These are phyloP conservation scores for Melanotaenia maccullochi DNA, from an alignment of 2,797 vertebrate species.

Conservation along the genomic window DNA sequence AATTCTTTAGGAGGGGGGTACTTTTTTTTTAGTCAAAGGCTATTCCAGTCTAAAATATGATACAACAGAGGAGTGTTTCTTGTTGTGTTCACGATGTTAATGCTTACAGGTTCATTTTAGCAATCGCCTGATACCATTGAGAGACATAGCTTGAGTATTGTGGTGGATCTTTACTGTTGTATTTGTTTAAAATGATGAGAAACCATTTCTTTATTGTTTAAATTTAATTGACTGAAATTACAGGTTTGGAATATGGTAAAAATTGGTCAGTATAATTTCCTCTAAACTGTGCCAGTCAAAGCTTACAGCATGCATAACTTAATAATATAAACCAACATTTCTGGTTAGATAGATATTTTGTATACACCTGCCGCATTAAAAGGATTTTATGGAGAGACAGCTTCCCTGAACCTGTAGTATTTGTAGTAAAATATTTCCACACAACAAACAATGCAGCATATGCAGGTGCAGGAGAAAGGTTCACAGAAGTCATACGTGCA, in stretches of 20 bases:
- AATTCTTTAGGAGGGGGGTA: background rate
- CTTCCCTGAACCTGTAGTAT: slow-evolving; percentile 2
- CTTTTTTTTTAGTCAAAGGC: background rate
- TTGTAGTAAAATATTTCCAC: slow-evolving; percentile 17
- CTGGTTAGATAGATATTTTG: background rate
- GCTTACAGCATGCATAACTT: background rate
- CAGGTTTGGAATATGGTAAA: background rate
- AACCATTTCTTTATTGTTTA: background rate
- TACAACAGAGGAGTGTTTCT: slow-evolving; percentile 35
- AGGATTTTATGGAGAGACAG: background rate
- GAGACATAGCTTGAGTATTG: background rate
- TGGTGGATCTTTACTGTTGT: background rate
- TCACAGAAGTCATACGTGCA: background rate
- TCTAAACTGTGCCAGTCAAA: background rate
- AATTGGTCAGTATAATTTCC: background rate
- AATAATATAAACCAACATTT: background rate
- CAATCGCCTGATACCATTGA: background rate
- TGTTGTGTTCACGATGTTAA: slow-evolving; percentile 6
- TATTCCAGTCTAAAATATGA: slow-evolving; percentile 44
- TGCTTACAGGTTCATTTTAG: background rate
- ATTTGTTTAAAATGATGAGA: background rate
- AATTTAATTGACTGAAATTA: background rate
- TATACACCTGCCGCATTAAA: background rate
- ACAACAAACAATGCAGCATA: slow-evolving; percentile 14
- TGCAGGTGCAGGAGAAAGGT: background rate